These are phyloP conservation scores for Odocoileus hemionus DNA, from an alignment of 2,113 vertebrate species.

Conservation along the genomic window DNA sequence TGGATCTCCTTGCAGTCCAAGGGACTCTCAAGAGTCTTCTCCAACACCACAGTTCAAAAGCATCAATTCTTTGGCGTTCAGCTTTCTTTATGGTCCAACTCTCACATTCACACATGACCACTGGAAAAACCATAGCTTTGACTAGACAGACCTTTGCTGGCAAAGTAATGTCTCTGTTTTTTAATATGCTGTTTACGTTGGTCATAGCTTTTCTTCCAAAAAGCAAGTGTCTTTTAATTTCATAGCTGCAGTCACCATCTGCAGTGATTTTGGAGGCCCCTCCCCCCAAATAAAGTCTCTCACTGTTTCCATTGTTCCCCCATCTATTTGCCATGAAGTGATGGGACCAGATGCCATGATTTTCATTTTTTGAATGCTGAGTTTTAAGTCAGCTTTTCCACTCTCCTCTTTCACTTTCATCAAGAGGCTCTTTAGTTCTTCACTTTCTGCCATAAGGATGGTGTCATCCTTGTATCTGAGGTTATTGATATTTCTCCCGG, in stretches of 20 bases:
- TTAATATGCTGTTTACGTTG: background rate
- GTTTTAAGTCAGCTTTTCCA: background rate
- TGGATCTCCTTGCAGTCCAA: background rate
- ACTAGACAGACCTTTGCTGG: background rate
- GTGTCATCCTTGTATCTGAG: background rate
- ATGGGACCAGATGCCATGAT: background rate
- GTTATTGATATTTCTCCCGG: background rate
- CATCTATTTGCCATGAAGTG: background rate
- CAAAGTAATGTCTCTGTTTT: background rate
- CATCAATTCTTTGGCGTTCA: background rate
- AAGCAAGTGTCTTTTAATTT: background rate
- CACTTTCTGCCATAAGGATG: background rate
- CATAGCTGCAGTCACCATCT: background rate
- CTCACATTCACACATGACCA: background rate
- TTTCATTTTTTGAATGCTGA: too few relatives aligned
- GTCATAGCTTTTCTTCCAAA: background rate
- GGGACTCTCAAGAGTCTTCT: background rate
- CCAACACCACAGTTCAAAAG: background rate
- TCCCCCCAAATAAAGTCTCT: accelerated
- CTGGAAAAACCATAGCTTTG: background rate
- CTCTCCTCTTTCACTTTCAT: background rate
- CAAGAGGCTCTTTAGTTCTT: background rate
- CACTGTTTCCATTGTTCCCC: background rate
- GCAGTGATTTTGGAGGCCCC: background rate
- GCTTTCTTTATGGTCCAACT: background rate